Evolutionary conservation across 2,888 invertebrate species (phyloP), one percentile per base, ranked within the genome.

Genomic region (Zele albiditarsus): DNA sequence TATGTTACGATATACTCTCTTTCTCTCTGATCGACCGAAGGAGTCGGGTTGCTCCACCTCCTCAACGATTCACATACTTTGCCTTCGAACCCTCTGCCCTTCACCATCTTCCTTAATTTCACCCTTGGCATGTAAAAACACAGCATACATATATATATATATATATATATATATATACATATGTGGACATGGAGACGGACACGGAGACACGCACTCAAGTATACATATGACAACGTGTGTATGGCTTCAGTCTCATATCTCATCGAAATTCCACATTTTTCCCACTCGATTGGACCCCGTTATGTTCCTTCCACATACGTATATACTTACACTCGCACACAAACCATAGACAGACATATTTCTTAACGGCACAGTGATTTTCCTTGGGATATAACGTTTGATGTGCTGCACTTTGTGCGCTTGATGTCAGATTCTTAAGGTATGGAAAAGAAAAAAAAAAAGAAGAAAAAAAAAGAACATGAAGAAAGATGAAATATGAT

Each of bases 51-150:
- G 65, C 71, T 71, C 67, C 75, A 67, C 71, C 74, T 70, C 31
- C 71, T 74, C 68, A 67, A 58, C 71, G 42, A 71, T 60, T 67
- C 67, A 71, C 71, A 75, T 75, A 71, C 31, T 75, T 70, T 74
- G 74, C 69, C 53, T 70, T 66, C 27, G 62, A 58, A 27, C 71
- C 75, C 70, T 42, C 42, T 71, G 27, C 53, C 58, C 70, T 71
- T 38, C 42, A 31, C 20, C 57, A 58, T 71, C 75, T 71, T 74
- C 20, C 70, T 75, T 60, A 75, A 71, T 75, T 75, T 75, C 71
- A 75, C 70, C 74, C 74, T 66, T 33, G 33, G 58, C 75, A 67
- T 71, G 75, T 75, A 71, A 75, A 75, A 75, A 75, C 75, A 75
- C 20, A 62, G 57, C 70, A 46, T 66, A 65, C 28, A 38, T 25